These are phyloP conservation scores for Apis dorsata DNA, from an alignment of 1,140 invertebrate species.

Conservation along the genomic window DNA sequence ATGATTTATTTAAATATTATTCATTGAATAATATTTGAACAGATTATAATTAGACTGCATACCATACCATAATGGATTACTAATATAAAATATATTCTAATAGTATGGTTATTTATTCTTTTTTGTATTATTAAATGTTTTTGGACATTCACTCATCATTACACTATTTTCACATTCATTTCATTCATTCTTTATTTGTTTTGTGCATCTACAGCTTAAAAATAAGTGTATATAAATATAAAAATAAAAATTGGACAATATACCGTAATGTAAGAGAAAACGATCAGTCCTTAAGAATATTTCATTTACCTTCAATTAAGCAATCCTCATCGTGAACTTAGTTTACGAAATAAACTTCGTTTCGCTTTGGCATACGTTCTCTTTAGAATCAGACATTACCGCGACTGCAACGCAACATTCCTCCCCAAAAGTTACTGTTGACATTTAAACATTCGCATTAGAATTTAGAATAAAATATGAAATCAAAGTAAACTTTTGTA, in stretches of 20 bases:
- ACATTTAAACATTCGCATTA: slow-evolving; percentile 97
- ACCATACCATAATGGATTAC: neutral
- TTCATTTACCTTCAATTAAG: slow-evolving; percentile 62
- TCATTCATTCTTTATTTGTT: slow-evolving; percentile 29
- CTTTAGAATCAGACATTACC: slow-evolving; percentile 61
- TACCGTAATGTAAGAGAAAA: slow-evolving; percentile 55
- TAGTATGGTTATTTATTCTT: neutral
- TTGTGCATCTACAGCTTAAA: slow-evolving; percentile 48
- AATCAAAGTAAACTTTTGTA: slow-evolving; percentile 52
- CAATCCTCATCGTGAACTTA: slow-evolving; percentile 62
- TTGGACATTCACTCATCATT: slow-evolving; percentile 17
- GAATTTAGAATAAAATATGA: slow-evolving; percentile 94
- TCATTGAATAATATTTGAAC: slow-evolving; percentile 32
- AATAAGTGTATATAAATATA: slow-evolving; percentile 46
- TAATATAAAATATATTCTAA: slow-evolving; percentile 18
- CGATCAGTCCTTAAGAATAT: slow-evolving; percentile 57
- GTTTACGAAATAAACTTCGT: slow-evolving; percentile 66
- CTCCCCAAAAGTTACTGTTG: slow-evolving; percentile 79
- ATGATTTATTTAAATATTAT: slow-evolving; percentile 31
- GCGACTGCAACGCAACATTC: slow-evolving; percentile 63
- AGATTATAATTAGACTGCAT: neutral
- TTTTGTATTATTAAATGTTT: slow-evolving; percentile 2
- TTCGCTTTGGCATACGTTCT: slow-evolving; percentile 60
- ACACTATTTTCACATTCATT: slow-evolving; percentile 8
- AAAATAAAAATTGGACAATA: slow-evolving; percentile 53